Evolutionary conservation across 2,888 invertebrate genomes (phyloP).

Genomic region (Drosophila neotestacea): DNA sequence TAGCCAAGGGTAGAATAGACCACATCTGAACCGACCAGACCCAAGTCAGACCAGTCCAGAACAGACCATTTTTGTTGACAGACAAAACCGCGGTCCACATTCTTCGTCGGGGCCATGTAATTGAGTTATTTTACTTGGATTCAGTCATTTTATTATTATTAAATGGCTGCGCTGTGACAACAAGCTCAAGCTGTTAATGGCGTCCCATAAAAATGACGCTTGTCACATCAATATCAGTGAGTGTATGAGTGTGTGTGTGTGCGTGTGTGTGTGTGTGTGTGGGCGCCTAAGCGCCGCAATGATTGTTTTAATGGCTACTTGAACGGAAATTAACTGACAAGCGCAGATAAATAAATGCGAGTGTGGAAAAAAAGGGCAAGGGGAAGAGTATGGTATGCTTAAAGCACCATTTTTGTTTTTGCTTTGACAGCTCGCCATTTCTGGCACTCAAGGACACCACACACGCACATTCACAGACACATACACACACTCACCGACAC

Average conservation of each 20-base stretch:
- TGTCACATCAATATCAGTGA: constrained; percentile 40
- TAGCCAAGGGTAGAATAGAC: constrained; percentile 12
- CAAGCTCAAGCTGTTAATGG: constrained; percentile 35
- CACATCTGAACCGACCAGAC: neutral
- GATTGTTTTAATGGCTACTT: constrained; percentile 80
- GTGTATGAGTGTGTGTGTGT: constrained; percentile 20
- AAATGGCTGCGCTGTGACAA: constrained; percentile 62
- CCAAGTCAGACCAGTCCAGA: constrained; percentile 6
- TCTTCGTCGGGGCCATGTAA: constrained; percentile 46
- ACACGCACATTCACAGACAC: constrained; percentile 14
- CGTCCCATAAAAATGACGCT: constrained; percentile 62
- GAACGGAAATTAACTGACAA: constrained; percentile 82
- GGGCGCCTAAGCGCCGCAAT: constrained; percentile 66
- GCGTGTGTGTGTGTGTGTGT: constrained; percentile 29
- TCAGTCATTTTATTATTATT: constrained; percentile 70
- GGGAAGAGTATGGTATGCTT: constrained; percentile 21
- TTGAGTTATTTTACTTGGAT: constrained; percentile 74
- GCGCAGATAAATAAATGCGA: constrained; percentile 72
- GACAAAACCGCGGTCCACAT: constrained; percentile 21
- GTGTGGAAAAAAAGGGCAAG: neutral
- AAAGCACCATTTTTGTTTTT: constrained; percentile 39
- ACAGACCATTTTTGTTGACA: constrained; percentile 16
- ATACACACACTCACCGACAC: neutral
- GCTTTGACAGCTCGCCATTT: constrained; percentile 53
- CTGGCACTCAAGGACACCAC: constrained; percentile 33